A percentile compares a stretch with the other conserved stretches of the same genome.
Evolutionary conservation across 1,140 invertebrate species (phyloP).

Genomic region (Anoplophora glabripennis): DNA sequence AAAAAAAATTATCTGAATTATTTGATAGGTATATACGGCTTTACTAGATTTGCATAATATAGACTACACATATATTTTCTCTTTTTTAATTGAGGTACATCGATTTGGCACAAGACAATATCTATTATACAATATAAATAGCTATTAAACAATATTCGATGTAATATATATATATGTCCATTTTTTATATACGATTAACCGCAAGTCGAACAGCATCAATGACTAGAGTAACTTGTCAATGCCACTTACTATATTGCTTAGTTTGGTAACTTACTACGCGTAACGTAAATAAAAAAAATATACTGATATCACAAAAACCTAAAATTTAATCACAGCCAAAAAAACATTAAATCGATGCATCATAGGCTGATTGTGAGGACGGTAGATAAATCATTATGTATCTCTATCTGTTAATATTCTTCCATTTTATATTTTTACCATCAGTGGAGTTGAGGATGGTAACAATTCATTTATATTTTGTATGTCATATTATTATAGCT

Average conservation of each 20-base stretch:
- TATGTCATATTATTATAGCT: no score
- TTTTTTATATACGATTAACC: constrained; percentile 1
- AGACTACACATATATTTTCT: constrained; percentile 9
- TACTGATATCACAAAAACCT: constrained; percentile 36
- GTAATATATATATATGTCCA: constrained; percentile 2
- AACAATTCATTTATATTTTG: no score
- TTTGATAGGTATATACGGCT: no score
- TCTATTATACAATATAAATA: constrained; percentile 32
- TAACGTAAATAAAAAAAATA: constrained; percentile 32
- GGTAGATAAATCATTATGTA: no score
- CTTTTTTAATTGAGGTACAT: constrained; percentile 39
- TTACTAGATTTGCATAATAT: not conserved
- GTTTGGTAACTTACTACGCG: constrained; percentile 40
- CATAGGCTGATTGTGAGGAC: constrained; percentile 20
- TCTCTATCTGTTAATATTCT: no score
- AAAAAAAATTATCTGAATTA: no score
- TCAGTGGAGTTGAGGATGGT: no score
- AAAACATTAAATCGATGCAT: constrained; percentile 33
- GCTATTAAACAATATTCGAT: constrained; percentile 31
- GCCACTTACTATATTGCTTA: constrained; percentile 31
- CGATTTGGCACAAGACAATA: constrained; percentile 43
- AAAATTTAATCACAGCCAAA: constrained; percentile 38
- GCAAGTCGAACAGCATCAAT: not conserved
- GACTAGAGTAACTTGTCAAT: constrained; percentile 31
- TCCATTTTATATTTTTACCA: no score